Evolutionary conservation across 2,797 vertebrate genomes (phyloP).

Genomic region (Aulostomus chinensis): DNA sequence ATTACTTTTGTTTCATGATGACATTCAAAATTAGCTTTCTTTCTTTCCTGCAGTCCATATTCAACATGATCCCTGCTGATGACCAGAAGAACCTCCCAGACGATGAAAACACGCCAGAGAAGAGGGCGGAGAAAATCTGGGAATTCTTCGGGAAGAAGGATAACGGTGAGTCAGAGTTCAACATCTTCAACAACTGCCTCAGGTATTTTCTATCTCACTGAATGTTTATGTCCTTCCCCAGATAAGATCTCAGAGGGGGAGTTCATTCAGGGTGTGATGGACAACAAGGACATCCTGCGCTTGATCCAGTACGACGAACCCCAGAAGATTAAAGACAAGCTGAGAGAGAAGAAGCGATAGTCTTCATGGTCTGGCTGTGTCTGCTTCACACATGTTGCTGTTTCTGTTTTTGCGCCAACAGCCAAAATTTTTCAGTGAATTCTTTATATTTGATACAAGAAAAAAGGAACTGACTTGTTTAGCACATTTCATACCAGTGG

Average conservation of each 20-base stretch:
- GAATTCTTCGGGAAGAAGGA: constrained; percentile 89
- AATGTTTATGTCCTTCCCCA: constrained; percentile 48
- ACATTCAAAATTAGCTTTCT: too few species aligned
- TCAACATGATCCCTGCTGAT: constrained; percentile 89
- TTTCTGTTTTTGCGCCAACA: too few species aligned
- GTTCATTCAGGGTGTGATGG: constrained; percentile 89
- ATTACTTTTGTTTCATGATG: too few species aligned
- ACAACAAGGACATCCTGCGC: constrained; percentile 90
- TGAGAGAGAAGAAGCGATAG: constrained; percentile 85
- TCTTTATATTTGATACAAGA: too few species aligned
- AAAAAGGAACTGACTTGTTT: too few species aligned
- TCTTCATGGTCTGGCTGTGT: not conserved
- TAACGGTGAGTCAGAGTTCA: constrained; percentile 75
- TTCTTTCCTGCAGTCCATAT: constrained; percentile 83
- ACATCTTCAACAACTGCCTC: not conserved
- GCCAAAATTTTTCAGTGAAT: too few species aligned
- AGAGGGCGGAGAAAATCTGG: constrained; percentile 91
- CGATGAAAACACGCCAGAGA: constrained; percentile 90
- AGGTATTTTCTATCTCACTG: too few species aligned
- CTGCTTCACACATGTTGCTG: too few species aligned
- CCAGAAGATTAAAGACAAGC: constrained; percentile 85
- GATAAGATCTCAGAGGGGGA: constrained; percentile 90
- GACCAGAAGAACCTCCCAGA: constrained; percentile 84
- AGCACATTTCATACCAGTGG: too few species aligned
- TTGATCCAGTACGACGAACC: constrained; percentile 91